Evolutionary conservation across 2,888 invertebrate species (phyloP), one percentile per base, ranked within the genome.

Genomic region (Lasiommata megera): DNA sequence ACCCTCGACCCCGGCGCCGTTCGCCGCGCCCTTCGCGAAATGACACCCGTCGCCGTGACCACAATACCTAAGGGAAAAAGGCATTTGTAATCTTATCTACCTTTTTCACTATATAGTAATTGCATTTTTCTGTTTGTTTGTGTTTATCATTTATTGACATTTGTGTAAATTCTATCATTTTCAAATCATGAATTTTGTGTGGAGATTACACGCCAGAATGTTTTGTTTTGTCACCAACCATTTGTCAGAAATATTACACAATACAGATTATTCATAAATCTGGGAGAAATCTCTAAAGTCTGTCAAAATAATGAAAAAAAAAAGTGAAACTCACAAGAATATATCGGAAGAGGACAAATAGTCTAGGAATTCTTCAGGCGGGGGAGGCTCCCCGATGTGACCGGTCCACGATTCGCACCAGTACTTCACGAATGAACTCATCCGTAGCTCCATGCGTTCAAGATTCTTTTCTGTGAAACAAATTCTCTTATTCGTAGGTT

Each of bases 41-140:
- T 93, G 93, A 58, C 92, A 92, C 0, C 96, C 96, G 73, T 93
- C 93, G 1, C 95, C 96, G 86, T 96, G 96, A 0, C 96, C 96
- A 76, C 93, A 93, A 77, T 95, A 96, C 48, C 95, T 95, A 73
- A 0, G 69, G n/a, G n/a, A n/a, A n/a, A n/a, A 65, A 16, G 12
- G 46, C 12, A 51, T 31, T 16, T 1, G 43, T 46, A 28, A 11
- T 9, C n/a, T n/a, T n/a, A n/a, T n/a, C n/a, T n/a, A 28, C 28
- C 28, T 28, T 28, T 28, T 28, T 28, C 28, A 28, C 7, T 28
- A 6, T 28, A 28, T 28, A 28, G 28, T 7, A 7, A 7, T 28
- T 7, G n/a, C n/a, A n/a, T n/a, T n/a, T n/a, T n/a, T n/a, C n/a
- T n/a, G n/a, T n/a, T n/a, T n/a, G n/a, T n/a, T n/a, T n/a, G n/a